phyloP scores from a whole-genome alignment of 1,140 invertebrate genomes.

The Drosophila virilis region DNA sequence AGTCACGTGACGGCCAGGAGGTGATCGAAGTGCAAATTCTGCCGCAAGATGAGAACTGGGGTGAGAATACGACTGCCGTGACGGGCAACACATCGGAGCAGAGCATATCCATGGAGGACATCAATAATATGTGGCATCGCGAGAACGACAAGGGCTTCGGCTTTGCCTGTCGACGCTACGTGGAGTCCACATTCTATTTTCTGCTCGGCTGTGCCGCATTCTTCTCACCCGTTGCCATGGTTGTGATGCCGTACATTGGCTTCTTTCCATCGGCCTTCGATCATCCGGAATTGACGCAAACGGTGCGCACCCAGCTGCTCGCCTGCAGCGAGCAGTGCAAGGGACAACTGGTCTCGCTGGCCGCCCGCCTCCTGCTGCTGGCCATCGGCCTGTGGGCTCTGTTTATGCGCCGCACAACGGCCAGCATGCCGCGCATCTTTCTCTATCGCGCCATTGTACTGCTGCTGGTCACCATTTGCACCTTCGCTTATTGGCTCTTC shows the following conservation, averaged over 20 bases:
- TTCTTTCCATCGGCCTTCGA: conserved; percentile 88
- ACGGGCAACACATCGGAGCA: conserved; percentile 98
- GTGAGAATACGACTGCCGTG: conserved; percentile 98
- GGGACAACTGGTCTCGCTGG: conserved; percentile 94
- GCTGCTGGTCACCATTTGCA: conserved; percentile 95
- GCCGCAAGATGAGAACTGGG: conserved; percentile 98
- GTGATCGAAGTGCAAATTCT: conserved; percentile 96
- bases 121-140: conserved; percentile 90
- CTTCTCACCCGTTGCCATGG: conserved; percentile 96
- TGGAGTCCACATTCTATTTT: conserved; percentile 90
- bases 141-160: conserved; percentile 89
- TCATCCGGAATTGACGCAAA: conserved; percentile 85
- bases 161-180: conserved; percentile 91
- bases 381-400: conserved; percentile 96
- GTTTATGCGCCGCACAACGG: conserved; percentile 90
- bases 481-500: conserved; percentile 98
- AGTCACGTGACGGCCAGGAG: conserved; percentile 88
- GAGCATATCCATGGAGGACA: conserved; percentile 96
- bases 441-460: conserved; percentile 95
- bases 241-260: conserved; percentile 95
- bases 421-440: conserved; percentile 97
- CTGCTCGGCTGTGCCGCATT: conserved; percentile 93
- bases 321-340: conserved; percentile 91
- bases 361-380: conserved; percentile 96
- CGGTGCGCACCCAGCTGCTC: conserved; percentile 85